A percentile compares a stretch with the other conserved stretches of the same genome.
Evolutionary conservation across 2,888 invertebrate species (phyloP).

Genomic region (Noctuana brunneofusca): DNA sequence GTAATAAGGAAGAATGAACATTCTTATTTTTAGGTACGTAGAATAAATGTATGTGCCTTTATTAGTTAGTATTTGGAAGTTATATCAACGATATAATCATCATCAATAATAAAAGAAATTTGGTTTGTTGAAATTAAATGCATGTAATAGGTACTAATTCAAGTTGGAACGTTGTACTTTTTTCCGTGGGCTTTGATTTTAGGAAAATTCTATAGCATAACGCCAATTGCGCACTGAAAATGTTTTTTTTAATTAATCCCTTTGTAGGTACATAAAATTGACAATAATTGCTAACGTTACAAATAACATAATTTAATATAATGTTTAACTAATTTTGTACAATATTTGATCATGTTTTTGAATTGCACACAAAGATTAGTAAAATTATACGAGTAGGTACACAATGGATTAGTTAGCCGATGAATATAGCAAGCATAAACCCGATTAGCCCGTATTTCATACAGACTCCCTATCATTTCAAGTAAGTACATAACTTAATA

Average conservation of each 20-base stretch:
- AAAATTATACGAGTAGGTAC: conserved; percentile 39
- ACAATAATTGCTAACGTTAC: conserved; percentile 70
- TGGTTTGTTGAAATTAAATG: neutral
- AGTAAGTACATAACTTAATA: conserved; percentile 63
- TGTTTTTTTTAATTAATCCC: conserved; percentile 12
- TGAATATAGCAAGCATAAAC: conserved; percentile 52
- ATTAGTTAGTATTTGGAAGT: neutral
- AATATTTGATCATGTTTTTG: conserved; percentile 35
- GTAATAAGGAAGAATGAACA: no score
- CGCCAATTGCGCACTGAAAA: neutral
- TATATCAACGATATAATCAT: neutral
- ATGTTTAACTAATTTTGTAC: conserved; percentile 27
- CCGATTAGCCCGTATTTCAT: conserved; percentile 60
- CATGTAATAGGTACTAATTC: neutral
- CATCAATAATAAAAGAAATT: neutral
- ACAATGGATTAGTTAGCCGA: conserved; percentile 44
- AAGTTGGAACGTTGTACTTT: neutral
- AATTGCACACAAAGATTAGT: conserved; percentile 40
- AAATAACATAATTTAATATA: conserved; percentile 44
- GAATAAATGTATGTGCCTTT: no score
- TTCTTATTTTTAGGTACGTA: no score
- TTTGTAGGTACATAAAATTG: conserved; percentile 63
- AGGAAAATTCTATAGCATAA: no score
- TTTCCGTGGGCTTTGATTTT: no score
- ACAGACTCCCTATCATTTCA: conserved; percentile 56